Conservation (phyloP, 1,140 invertebrate species). For the Aphelinus certus region DNA sequence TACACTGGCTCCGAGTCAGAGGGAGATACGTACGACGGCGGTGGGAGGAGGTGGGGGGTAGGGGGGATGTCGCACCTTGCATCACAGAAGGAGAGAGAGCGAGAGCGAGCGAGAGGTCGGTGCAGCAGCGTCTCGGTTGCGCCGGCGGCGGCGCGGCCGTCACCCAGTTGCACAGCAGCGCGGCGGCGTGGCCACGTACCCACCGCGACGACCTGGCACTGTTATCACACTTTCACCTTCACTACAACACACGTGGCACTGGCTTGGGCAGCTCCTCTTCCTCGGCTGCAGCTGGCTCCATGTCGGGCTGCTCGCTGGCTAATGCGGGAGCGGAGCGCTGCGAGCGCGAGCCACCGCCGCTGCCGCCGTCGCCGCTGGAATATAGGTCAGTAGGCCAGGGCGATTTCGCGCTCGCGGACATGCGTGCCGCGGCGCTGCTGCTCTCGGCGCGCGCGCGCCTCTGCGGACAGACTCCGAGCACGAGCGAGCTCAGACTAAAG, state of each 20-base stretch:
- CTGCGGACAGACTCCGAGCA: neutral
- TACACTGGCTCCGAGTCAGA: too few relatives aligned
- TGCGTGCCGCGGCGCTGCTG: constrained; percentile 51
- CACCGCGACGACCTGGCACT: neutral
- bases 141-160: constrained; percentile 40
- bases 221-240: constrained; percentile 13
- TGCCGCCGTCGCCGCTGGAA: constrained; percentile 32
- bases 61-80: neutral
- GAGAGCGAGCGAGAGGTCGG: neutral
- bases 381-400: constrained; percentile 68
- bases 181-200: neutral
- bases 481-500: neutral
- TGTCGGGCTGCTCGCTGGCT: constrained; percentile 28
- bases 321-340: constrained; percentile 57
- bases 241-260: neutral
- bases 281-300: too few relatives aligned
- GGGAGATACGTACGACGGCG: too few relatives aligned
- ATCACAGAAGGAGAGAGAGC: neutral
- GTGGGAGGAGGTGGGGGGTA: too few relatives aligned
- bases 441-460: neutral
- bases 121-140: neutral
- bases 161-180: constrained; percentile 40
- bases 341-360: constrained; percentile 45
- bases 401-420: constrained; percentile 61
- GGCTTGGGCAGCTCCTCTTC: neutral